Conservation (phyloP, 2,797 vertebrate genomes). For the Anolis apletophallus region DNA sequence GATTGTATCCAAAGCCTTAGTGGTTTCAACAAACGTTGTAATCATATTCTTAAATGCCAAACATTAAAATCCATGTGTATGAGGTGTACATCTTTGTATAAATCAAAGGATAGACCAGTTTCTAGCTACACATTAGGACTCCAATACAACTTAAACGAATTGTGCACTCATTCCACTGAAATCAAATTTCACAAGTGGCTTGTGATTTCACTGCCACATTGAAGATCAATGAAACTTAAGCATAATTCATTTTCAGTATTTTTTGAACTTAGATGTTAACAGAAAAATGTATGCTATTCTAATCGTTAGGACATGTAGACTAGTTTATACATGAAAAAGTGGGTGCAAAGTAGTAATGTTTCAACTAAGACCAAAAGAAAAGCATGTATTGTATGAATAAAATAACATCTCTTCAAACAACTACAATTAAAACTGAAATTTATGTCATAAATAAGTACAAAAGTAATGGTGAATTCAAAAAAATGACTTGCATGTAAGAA, state of each 20-base stretch:
- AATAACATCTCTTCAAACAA: neutral
- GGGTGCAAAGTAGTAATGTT: neutral
- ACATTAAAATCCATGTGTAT: neutral
- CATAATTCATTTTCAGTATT: neutral
- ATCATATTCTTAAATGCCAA: neutral
- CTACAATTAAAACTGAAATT: neutral
- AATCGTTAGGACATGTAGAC: slow-evolving; percentile 11
- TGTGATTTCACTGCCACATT: neutral
- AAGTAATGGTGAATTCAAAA: neutral
- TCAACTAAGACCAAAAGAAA: neutral
- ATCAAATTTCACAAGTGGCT: neutral
- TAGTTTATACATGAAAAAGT: neutral
- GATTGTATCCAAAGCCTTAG: neutral
- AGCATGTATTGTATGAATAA: neutral
- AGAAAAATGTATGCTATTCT: neutral
- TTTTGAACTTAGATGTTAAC: neutral
- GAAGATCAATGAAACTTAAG: neutral
- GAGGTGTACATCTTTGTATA: too few species aligned
- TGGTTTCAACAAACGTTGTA: neutral
- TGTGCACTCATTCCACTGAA: neutral
- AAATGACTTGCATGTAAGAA: too few species aligned
- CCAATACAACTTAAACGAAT: neutral
- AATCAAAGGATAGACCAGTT: too few species aligned
- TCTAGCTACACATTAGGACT: neutral
- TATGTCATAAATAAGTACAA: neutral